A percentile compares a stretch with the other conserved stretches of the same genome.
These are phyloP conservation scores for Catharus ustulatus DNA, from an alignment of 2,797 vertebrate genomes.

Conservation along the genomic window DNA sequence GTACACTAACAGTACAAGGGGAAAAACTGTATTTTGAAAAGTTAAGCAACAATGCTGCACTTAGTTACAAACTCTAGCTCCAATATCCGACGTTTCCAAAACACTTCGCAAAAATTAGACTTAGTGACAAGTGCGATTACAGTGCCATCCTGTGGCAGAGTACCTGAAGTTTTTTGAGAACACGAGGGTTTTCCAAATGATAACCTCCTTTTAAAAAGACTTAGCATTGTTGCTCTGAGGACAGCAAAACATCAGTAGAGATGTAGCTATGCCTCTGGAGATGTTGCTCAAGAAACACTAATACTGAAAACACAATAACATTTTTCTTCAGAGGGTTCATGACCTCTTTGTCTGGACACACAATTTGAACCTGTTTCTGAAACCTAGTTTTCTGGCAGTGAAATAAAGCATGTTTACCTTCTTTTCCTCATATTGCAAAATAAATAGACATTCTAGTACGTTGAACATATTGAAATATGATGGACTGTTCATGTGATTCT, in stretches of 20 bases:
- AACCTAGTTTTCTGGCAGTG: background rate
- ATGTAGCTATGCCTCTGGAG: background rate
- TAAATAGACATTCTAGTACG: background rate
- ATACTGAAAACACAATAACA: background rate
- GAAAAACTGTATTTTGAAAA: background rate
- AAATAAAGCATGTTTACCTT: background rate
- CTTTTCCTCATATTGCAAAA: background rate
- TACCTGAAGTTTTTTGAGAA: background rate
- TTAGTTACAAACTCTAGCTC: background rate
- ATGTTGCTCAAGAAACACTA: background rate
- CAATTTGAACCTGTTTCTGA: background rate
- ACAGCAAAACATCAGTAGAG: background rate
- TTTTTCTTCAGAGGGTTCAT: background rate
- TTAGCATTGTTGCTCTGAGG: background rate
- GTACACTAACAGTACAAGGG: background rate
- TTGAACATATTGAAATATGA: background rate
- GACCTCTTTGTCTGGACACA: background rate
- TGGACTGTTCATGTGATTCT: background rate
- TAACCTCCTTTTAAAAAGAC: background rate
- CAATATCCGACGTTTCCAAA: background rate
- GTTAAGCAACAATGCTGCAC: background rate
- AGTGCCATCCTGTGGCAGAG: conserved; percentile 43
- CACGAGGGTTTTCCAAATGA: background rate
- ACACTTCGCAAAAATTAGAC: background rate
- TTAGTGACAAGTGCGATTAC: background rate